Conservation (phyloP, 2,888 invertebrate species). For the Ligdia adustata region DNA sequence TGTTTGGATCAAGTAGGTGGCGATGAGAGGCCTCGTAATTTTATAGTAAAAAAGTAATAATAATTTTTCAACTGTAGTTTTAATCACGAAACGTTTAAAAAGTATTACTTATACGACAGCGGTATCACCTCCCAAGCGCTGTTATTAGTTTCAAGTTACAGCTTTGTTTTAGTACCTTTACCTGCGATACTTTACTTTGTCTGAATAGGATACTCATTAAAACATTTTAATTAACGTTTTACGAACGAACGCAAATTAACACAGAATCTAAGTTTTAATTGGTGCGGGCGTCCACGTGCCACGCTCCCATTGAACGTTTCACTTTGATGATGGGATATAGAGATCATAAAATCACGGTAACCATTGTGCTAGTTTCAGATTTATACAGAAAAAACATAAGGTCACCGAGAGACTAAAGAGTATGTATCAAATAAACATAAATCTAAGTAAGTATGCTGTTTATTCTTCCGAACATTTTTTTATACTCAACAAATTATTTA, state of each 20-base stretch:
- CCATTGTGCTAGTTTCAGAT: too few relatives aligned
- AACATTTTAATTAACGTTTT: slow-evolving; percentile 21
- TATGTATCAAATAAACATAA: too few relatives aligned
- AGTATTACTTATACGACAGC: not conserved
- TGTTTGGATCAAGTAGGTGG: too few relatives aligned
- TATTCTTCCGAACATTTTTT: too few relatives aligned
- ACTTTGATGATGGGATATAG: not conserved
- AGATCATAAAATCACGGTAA: not conserved
- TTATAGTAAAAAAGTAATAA: too few relatives aligned
- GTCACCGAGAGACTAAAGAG: too few relatives aligned
- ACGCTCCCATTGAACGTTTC: not conserved
- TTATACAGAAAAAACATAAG: too few relatives aligned
- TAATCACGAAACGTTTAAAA: not conserved
- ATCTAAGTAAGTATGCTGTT: too few relatives aligned
- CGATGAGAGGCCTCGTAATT: too few relatives aligned
- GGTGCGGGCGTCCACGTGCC: not conserved
- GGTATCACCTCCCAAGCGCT: not conserved
- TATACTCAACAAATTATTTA: too few relatives aligned
- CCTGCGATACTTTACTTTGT: not conserved
- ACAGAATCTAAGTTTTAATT: slow-evolving; percentile 19
- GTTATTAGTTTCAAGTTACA: not conserved
- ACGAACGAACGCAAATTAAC: slow-evolving; percentile 12
- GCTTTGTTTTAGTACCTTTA: not conserved
- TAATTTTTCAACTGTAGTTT: too few relatives aligned
- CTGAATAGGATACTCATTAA: slow-evolving; percentile 4